These are phyloP conservation scores for Ceratotherium simum DNA, from an alignment of 2,113 vertebrate genomes.

Conservation along the genomic window DNA sequence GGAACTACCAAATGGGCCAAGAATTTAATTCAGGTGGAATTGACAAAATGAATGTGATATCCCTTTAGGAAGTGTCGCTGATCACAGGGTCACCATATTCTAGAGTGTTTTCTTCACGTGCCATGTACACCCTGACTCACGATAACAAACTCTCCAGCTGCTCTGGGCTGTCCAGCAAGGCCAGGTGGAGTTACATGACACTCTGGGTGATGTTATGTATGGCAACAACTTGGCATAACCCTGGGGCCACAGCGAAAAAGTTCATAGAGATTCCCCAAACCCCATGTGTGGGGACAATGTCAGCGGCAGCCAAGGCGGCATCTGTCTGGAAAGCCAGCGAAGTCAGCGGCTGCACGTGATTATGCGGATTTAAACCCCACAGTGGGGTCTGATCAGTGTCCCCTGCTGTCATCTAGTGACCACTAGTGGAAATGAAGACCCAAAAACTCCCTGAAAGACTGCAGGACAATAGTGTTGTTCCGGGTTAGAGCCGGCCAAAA, in stretches of 20 bases:
- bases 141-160: neutral
- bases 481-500: neutral
- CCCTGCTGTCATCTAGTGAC: neutral
- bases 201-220: neutral
- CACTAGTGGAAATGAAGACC: neutral
- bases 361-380: neutral
- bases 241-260: neutral
- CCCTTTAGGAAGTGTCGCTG: neutral
- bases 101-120: neutral
- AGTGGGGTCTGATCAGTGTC: neutral
- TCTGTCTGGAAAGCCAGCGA: neutral
- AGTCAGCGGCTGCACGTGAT: rapidly evolving
- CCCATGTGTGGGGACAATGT: rapidly evolving
- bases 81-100: neutral
- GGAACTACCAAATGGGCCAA: neutral
- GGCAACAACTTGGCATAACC: neutral
- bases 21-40: neutral
- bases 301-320: neutral
- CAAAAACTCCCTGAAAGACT: neutral
- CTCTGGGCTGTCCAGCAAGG: neutral
- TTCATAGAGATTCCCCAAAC: neutral
- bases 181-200: neutral
- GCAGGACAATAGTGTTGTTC: neutral
- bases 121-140: neutral
- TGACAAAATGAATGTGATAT: neutral